Conservation (phyloP, 2,888 invertebrate genomes). For the Alsophila aescularia region DNA sequence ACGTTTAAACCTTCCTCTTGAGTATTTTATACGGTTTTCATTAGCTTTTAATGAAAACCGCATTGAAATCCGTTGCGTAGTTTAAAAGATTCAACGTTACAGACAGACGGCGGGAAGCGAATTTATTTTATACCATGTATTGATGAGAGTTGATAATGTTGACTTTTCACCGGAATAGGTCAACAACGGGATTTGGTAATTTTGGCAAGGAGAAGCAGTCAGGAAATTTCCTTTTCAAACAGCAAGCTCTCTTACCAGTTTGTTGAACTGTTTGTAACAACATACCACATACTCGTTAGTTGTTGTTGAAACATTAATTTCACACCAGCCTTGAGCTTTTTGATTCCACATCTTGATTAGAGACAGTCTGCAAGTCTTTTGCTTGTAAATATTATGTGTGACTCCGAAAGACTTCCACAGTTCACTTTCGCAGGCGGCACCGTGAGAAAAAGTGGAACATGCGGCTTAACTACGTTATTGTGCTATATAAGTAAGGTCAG, state of each 20-base stretch:
- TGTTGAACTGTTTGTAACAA: neutral
- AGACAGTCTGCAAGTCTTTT: too few species aligned
- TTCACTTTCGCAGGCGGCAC: conserved; percentile 29
- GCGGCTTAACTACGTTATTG: conserved; percentile 54
- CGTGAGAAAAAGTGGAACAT: conserved; percentile 59
- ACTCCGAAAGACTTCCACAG: too few species aligned
- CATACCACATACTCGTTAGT: too few species aligned
- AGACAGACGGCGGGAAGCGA: too few species aligned
- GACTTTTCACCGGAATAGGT: conserved; percentile 34
- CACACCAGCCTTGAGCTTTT: neutral
- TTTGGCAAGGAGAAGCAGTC: neutral
- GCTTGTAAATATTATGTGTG: too few species aligned
- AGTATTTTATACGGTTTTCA: too few species aligned
- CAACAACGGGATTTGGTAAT: conserved; percentile 23
- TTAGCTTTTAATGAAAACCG: too few species aligned
- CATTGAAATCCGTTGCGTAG: too few species aligned
- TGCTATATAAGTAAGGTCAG: conserved; percentile 61
- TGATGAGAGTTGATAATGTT: conserved; percentile 18
- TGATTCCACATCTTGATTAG: neutral
- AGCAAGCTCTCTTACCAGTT: conserved; percentile 4
- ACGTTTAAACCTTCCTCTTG: too few species aligned
- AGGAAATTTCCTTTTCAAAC: conserved; percentile 21
- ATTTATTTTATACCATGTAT: too few species aligned
- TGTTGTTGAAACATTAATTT: neutral
- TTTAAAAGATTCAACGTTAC: too few species aligned